Percentiles rank a stretch among this genome's conserved stretches.
Evolutionary conservation across 2,113 vertebrate genomes (phyloP).

Genomic region (Alexandromys fortis): DNA sequence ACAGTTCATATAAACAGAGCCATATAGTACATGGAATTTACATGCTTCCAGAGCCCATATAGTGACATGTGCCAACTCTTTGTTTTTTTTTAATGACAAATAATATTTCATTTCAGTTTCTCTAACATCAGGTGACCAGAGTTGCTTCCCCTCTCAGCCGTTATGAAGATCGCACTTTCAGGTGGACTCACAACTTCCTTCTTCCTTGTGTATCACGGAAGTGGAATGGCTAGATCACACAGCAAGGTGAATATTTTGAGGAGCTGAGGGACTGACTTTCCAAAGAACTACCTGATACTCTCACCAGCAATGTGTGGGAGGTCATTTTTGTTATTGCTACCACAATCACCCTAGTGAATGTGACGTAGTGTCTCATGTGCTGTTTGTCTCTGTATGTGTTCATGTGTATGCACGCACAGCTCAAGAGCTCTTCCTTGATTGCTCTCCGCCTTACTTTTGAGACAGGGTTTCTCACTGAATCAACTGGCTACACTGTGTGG

Average conservation of each 20-base stretch:
- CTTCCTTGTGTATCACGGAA: conserved; percentile 9
- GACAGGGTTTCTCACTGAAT: background rate
- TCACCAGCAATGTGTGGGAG: background rate
- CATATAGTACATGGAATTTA: background rate
- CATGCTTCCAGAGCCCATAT: conserved; percentile 30
- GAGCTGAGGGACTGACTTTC: conserved; percentile 23
- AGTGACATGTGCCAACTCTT: background rate
- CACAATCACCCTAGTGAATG: background rate
- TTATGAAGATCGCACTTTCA: conserved; percentile 50
- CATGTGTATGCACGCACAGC: too few relatives aligned
- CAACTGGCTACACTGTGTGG: background rate
- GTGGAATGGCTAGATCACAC: background rate
- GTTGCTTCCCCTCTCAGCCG: conserved; percentile 14
- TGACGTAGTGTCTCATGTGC: background rate
- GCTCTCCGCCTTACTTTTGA: background rate
- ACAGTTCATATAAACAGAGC: conserved; percentile 42
- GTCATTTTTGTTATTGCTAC: background rate
- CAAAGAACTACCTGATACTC: background rate
- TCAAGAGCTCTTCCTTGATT: background rate
- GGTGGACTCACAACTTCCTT: conserved; percentile 2
- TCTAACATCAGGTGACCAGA: background rate
- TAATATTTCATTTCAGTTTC: conserved; percentile 53
- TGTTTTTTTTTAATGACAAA: conserved; percentile 47
- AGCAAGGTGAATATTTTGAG: conserved; percentile 46
- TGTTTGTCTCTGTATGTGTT: background rate